Evolutionary conservation across 2,888 invertebrate species (phyloP), one percentile per base, ranked within the genome.

Genomic region (Caenorhabditis zanzibari): DNA sequence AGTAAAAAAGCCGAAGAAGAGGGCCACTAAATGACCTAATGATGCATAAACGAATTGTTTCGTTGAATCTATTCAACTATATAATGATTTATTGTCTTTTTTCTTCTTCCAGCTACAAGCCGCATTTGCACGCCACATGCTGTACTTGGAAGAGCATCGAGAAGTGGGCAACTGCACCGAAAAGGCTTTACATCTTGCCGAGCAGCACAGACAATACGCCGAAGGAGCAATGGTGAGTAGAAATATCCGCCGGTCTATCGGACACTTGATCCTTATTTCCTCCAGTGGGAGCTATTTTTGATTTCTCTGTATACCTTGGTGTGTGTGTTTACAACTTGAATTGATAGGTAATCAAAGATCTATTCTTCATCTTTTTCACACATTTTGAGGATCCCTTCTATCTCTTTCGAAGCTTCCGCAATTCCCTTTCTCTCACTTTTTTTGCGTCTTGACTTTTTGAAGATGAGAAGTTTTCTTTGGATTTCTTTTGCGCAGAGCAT

Each of bases 81-180:
- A 79, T 58, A 56, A 44, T 76, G 66, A 76, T 76, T 69, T 58
- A 28, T 35, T 47, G 26, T 56, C 24, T 49, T 59, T 81, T 63
- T 52, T 85, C 12, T 44, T 44, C 16, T 47, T 92, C 61, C 91
- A 93, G 93, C 91, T 93, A 58, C 93, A 94, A 92, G 92, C 92
- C 81, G 88, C 88, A 14, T 91, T 93, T 74, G 93, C 93, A 49
- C 90, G 91, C 66, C 93, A 93, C 84, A 91, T 93, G 87, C 91
- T 92, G 61, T 92, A 91, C 88, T 86, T 94, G 85, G 93, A 93
- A 76, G 91, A 91, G 52, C 92, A 93, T 92, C 89, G 92, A 26
- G 93, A 93, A 38, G 90, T 93, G 10, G 88, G 88, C n/a, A 85
- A 88, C 64, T 91, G 93, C 35, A 90, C 92, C 63, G 89, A 90